These are phyloP conservation scores for Girardinus metallicus DNA, from an alignment of 2,797 vertebrate genomes.

Conservation along the genomic window DNA sequence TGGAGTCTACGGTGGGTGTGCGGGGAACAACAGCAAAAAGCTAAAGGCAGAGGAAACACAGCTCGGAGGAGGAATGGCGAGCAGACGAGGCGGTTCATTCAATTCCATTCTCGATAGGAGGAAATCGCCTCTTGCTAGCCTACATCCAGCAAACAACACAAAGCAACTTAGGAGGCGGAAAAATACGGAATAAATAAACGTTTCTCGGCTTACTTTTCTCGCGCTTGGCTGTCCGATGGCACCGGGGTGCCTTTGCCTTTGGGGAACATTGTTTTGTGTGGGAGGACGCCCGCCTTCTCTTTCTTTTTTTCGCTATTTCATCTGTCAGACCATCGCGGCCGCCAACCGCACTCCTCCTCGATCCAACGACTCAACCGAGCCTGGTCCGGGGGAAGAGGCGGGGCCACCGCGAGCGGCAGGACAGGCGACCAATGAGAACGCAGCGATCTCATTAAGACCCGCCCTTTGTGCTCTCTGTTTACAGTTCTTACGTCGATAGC, in stretches of 20 bases:
- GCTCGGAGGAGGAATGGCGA: conserved; percentile 74
- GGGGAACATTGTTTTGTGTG: conserved; percentile 91
- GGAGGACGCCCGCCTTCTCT: conserved; percentile 77
- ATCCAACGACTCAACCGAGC: conserved; percentile 85
- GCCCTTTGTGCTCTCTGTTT: conserved; percentile 40
- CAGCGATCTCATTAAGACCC: conserved; percentile 49
- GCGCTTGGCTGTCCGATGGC: conserved; percentile 96
- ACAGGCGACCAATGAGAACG: conserved; percentile 59
- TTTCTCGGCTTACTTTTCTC: conserved; percentile 92
- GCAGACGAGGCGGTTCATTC: conserved; percentile 84
- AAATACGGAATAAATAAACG: conserved; percentile 54
- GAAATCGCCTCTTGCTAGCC: conserved; percentile 74
- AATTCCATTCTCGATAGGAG: conserved; percentile 76
- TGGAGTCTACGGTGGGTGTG: background rate
- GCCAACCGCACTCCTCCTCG: conserved; percentile 82
- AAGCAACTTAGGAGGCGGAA: conserved; percentile 60
- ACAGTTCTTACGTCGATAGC: conserved; percentile 42
- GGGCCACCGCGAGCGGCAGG: conserved; percentile 53
- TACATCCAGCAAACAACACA: conserved; percentile 75
- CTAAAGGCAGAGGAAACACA: conserved; percentile 35
- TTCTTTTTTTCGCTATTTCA: conserved; percentile 86
- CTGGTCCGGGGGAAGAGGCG: conserved; percentile 74
- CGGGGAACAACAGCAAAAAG: conserved; percentile 25
- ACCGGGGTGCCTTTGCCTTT: conserved; percentile 98
- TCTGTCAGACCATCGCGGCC: conserved; percentile 94